Conservation (phyloP, 2,797 vertebrate species). For the Dicrostonyx torquatus region DNA sequence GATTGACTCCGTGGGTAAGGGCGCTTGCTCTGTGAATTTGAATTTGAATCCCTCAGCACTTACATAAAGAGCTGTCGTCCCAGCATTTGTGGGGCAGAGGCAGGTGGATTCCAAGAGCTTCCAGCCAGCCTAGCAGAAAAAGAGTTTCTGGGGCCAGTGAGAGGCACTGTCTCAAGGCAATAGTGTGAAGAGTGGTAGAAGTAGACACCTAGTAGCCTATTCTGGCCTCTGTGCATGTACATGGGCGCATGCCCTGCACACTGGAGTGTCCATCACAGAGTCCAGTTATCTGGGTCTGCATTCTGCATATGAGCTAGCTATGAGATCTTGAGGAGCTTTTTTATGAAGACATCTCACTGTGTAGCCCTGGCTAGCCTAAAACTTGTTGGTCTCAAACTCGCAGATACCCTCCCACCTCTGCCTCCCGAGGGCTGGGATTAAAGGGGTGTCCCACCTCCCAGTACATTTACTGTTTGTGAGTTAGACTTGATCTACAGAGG, state of each 20-base stretch:
- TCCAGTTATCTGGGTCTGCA: constrained; percentile 9
- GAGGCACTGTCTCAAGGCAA: neutral
- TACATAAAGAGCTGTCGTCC: neutral
- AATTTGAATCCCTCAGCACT: neutral
- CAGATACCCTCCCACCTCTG: neutral
- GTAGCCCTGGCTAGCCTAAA: neutral
- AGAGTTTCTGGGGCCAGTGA: neutral
- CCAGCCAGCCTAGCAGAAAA: neutral
- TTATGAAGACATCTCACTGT: neutral
- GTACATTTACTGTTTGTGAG: neutral
- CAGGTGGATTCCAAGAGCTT: neutral
- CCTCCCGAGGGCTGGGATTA: neutral
- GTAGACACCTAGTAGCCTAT: neutral
- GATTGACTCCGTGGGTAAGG: neutral
- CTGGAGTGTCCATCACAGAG: neutral
- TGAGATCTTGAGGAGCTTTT: neutral
- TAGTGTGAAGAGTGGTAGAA: neutral
- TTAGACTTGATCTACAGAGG: neutral
- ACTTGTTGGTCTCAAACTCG: neutral
- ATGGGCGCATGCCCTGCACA: too few species aligned
- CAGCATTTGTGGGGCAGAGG: neutral
- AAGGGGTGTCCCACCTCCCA: neutral
- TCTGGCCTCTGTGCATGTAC: neutral
- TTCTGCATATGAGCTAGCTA: neutral
- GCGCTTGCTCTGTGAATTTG: neutral